Evolutionary conservation across 2,888 invertebrate genomes (phyloP).

Genomic region (Psylliodes chrysocephalus): DNA sequence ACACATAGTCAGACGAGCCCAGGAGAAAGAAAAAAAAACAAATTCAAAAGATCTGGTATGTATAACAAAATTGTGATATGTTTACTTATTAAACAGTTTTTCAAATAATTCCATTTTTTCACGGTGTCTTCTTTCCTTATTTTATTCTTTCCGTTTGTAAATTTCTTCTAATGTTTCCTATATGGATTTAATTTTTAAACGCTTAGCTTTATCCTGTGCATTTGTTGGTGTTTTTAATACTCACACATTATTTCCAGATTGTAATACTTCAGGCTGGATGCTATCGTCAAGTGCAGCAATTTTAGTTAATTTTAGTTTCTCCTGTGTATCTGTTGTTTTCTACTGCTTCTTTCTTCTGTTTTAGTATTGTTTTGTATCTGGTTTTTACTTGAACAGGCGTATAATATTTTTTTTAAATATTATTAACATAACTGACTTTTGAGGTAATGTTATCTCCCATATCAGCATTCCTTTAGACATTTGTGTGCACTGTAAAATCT

Average conservation of each 20-base stretch:
- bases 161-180: conserved; percentile 8
- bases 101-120: conserved; percentile 22
- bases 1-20: too few species aligned
- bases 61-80: too few species aligned
- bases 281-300: conserved; percentile 44
- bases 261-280: conserved; percentile 41
- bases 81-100: too few species aligned
- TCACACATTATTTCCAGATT: background rate
- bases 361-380: conserved; percentile 42
- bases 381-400: conserved; percentile 36
- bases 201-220: background rate
- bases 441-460: too few species aligned
- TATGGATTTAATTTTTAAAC: conserved; percentile 9
- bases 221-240: background rate
- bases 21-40: too few species aligned
- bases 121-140: conserved; percentile 9
- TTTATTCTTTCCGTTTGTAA: conserved; percentile 6
- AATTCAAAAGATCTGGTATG: too few species aligned
- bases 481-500: too few species aligned
- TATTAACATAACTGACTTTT: background rate
- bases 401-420: background rate
- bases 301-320: conserved; percentile 34
- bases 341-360: conserved; percentile 39
- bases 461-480: too few species aligned
- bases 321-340: conserved; percentile 38